Evolutionary conservation across 2,113 vertebrate species (phyloP).

Genomic region (Syngnathus typhle): DNA sequence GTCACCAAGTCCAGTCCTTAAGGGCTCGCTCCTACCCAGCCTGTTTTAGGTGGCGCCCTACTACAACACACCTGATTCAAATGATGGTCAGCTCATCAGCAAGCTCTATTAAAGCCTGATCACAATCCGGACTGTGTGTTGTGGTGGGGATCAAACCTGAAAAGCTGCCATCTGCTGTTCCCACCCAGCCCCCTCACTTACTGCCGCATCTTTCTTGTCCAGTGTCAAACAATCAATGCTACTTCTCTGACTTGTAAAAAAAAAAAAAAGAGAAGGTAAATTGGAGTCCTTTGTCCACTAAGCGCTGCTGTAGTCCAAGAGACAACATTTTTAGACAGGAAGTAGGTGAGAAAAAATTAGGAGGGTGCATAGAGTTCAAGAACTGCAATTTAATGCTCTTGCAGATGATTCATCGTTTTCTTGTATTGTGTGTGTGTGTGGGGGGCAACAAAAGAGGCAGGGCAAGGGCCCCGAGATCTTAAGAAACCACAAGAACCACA

Average conservation of each 20-base stretch:
- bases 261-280: slow-evolving; percentile 24
- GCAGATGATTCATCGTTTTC: background rate
- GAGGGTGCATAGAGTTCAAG: slow-evolving; percentile 27
- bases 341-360: slow-evolving; percentile 10
- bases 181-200: too few species aligned
- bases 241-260: background rate
- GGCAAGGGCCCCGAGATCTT: slow-evolving; percentile 39
- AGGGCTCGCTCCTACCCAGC: too few species aligned
- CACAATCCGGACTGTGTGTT: too few species aligned
- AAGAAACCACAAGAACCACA: slow-evolving; percentile 2
- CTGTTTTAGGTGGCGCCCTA: too few species aligned
- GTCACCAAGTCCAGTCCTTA: too few species aligned
- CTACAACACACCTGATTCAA: too few species aligned
- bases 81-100: too few species aligned
- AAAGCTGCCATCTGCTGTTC: too few species aligned
- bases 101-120: too few species aligned
- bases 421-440: too few species aligned
- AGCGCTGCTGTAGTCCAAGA: slow-evolving; percentile 50
- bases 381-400: slow-evolving; percentile 6
- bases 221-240: background rate
- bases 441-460: slow-evolving; percentile 46
- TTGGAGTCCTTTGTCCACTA: slow-evolving; percentile 36
- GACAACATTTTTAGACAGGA: slow-evolving; percentile 3
- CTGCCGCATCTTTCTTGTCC: background rate
- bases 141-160: too few species aligned